Evolutionary conservation across 2,888 invertebrate genomes (phyloP), one percentile per base, ranked within the genome.

Genomic region (Drosophila acutilabella): DNA sequence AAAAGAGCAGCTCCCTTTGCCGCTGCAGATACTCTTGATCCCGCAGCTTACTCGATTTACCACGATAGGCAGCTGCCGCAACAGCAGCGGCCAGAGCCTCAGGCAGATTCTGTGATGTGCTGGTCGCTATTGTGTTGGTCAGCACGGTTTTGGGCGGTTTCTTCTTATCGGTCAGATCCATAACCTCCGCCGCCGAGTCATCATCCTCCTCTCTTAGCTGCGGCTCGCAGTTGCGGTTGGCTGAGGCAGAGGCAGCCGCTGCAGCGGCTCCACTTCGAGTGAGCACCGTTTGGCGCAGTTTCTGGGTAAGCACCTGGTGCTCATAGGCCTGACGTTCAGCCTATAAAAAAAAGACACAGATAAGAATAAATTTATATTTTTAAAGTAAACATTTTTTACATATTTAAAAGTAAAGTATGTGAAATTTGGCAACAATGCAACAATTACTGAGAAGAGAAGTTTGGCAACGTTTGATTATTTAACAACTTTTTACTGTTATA

Each of bases 221-320:
- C 18, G 87, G 88, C 58, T 90, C 84, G 38, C 94, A 93, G 38
- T 52, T 72, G 3, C 94, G 93, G 38, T 51, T 72, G 2, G 74
- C 84, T 2, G 71, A 79, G 1, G 80, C 80, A 1, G 30, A 30
- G 30, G 65, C 83, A n/a, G 65, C 79, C 0, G 82, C 78, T 1
- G 79, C 78, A 18, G 89, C 88, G 64, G 94, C 93, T 41, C 95
- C 95, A 14, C 96, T 96, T 52, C 97, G 94, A 42, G 97, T 97
- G 80, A 98, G 92, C 13, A 96, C 97, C 14, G 97, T 97, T 91
- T 97, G 97, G 40, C 97, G 94, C 78, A 98, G 96, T 93, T 97
- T 97, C 93, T 97, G 96, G 45, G 96, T 94, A 74, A 96, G 93
- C 91, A 95, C 94, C 92, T 95, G 94, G 86, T 95, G 95, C 74